Conservation (phyloP, 2,113 vertebrate species). For the Plotosus lineatus region DNA sequence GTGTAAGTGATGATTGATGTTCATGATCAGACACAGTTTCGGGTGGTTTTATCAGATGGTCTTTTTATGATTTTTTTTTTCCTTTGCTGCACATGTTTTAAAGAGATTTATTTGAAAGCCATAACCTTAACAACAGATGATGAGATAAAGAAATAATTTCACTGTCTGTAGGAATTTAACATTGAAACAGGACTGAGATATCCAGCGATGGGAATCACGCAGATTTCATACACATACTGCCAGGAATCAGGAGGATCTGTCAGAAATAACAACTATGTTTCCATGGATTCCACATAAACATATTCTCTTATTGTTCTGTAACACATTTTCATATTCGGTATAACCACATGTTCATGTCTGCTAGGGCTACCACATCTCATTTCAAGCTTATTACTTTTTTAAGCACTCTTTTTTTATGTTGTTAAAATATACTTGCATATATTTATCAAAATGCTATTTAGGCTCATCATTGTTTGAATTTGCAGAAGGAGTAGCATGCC, state of each 20-base stretch:
- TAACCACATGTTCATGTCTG: constrained; percentile 30
- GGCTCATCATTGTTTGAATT: background rate
- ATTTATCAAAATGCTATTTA: background rate
- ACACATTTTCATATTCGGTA: background rate
- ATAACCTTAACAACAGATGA: constrained; percentile 30
- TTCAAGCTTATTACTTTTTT: constrained; percentile 18
- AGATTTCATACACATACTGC: background rate
- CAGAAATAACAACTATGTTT: constrained; percentile 29
- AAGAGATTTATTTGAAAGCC: constrained; percentile 38
- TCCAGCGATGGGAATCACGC: constrained; percentile 1
- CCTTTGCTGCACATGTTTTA: constrained; percentile 35
- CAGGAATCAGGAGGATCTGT: constrained; percentile 28
- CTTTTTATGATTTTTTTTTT: constrained; percentile 9
- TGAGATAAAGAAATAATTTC: background rate
- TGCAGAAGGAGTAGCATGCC: background rate
- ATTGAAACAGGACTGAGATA: constrained; percentile 3
- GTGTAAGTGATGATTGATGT: constrained; percentile 11
- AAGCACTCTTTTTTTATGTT: constrained; percentile 18
- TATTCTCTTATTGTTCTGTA: constrained; percentile 15
- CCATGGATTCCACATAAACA: background rate
- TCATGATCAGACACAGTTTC: constrained; percentile 15
- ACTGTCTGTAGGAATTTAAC: background rate
- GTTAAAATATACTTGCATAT: too few relatives aligned
- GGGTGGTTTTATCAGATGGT: background rate
- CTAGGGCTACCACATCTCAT: constrained; percentile 22